Evolutionary conservation across 1,140 invertebrate genomes (phyloP).

Genomic region (Apis cerana): DNA sequence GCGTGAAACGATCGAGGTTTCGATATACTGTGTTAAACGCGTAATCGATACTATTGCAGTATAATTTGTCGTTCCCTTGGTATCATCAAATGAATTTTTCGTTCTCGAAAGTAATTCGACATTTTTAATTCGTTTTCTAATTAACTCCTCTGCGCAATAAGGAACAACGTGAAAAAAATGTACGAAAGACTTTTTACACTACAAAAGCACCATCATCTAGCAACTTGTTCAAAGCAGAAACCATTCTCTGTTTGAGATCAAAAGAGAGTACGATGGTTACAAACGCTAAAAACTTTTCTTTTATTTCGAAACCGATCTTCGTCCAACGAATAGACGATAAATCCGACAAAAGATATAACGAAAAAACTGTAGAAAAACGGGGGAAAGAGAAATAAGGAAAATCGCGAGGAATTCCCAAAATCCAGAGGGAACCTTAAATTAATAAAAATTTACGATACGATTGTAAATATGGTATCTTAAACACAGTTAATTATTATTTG

Average conservation of each 20-base stretch:
- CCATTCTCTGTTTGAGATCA: neutral
- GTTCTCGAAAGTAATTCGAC: neutral
- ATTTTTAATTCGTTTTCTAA: neutral
- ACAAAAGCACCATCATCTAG: neutral
- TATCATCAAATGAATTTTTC: neutral
- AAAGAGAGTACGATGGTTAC: neutral
- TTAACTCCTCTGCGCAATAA: neutral
- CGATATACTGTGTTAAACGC: neutral
- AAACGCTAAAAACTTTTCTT: neutral
- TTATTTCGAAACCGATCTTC: constrained; percentile 6
- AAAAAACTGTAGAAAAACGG: neutral
- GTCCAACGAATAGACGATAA: constrained; percentile 18
- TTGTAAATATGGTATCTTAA: too few relatives aligned
- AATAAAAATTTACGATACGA: too few relatives aligned
- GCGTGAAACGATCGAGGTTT: neutral
- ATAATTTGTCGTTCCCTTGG: neutral
- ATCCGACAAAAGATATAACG: neutral
- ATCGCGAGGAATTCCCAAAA: neutral
- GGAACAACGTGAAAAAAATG: neutral
- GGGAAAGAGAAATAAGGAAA: neutral
- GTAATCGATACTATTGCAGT: neutral
- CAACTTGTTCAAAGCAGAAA: neutral
- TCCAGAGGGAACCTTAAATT: neutral
- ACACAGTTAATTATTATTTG: too few relatives aligned
- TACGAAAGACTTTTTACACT: neutral